Evolutionary conservation across 2,888 invertebrate species (phyloP), one percentile per base, ranked within the genome.

Genomic region (Lysandra bellargus): DNA sequence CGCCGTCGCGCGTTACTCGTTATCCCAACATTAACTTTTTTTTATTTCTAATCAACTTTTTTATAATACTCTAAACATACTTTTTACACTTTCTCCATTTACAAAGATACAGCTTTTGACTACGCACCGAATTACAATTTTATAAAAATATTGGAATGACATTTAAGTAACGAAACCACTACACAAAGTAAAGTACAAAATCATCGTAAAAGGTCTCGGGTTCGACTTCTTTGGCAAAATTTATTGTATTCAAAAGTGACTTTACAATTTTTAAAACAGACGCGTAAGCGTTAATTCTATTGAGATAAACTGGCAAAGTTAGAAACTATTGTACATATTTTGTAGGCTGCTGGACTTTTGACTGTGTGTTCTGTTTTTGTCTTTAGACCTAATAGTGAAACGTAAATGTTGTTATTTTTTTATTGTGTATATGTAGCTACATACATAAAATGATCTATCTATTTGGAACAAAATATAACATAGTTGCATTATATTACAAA

Each of bases 141-240:
- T 89, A 91, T 88, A 92, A 92, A 91, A 91, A 90, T 89, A 93
- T 90, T 92, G 94, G 92, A 93, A 93, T 93, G 92, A 90, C 88
- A 89, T 83, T 82, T 61, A 44, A 61, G 64, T 49, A 80, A 78
- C 60, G 44, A 80, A 79, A 80, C 78, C 85, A 88, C 80, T 80
- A 77, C 86, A 88, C 84, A 85, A 85, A 83, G 85, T 86, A 87
- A 86, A 84, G 30, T 77, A 81, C 84, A 86, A 86, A 83, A 86
- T 85, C 85, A 86, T 83, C 84, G 84, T 57, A 84, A 86, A 88
- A 79, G 79, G 81, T 81, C 80, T 80, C 81, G 83, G 84, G 86
- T 85, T 92, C 91, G 91, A 91, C 88, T 89, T 94, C 94, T 94
- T 94, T 94, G 94, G 94, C 93, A 93, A 93, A 92, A 92, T 92